phyloP scores from a whole-genome alignment of 1,140 invertebrate genomes.

The Aphelenchoides avenae region DNA sequence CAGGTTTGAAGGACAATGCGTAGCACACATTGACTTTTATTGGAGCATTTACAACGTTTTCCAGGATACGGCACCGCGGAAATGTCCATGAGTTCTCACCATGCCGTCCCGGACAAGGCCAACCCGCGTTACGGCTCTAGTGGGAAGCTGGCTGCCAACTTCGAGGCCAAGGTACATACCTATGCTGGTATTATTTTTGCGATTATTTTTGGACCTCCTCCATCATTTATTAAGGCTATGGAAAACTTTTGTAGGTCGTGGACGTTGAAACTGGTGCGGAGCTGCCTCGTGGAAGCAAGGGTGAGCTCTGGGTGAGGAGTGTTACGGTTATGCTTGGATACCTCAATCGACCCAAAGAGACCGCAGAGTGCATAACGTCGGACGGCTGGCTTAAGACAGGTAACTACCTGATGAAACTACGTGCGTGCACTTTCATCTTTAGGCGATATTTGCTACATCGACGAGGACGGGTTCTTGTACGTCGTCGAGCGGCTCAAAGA shows the following conservation, averaged over 20 bases:
- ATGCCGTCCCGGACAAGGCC: background rate
- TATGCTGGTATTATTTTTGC: too few species aligned
- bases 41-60: too few species aligned
- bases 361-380: background rate
- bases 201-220: too few species aligned
- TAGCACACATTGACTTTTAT: too few species aligned
- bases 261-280: background rate
- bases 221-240: too few species aligned
- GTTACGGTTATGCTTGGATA: slow-evolving; percentile 9
- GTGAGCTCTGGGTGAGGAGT: slow-evolving; percentile 10
- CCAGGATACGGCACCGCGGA: slow-evolving; percentile 4
- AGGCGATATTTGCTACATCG: slow-evolving; percentile 64
- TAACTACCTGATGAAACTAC: too few species aligned
- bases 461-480: slow-evolving; percentile 67
- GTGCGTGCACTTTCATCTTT: too few species aligned
- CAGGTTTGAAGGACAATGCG: too few species aligned
- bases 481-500: slow-evolving; percentile 80
- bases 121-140: slow-evolving; percentile 9
- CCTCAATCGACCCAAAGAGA: slow-evolving; percentile 6
- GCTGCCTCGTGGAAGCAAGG: background rate
- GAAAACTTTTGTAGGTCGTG: slow-evolving; percentile 5
- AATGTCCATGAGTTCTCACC: background rate
- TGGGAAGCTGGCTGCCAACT: slow-evolving; percentile 24
- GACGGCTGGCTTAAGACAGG: slow-evolving; percentile 4
- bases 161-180: slow-evolving; percentile 34